Evolutionary conservation across 2,888 invertebrate species (phyloP).

Genomic region (Pseudococcus viburni): DNA sequence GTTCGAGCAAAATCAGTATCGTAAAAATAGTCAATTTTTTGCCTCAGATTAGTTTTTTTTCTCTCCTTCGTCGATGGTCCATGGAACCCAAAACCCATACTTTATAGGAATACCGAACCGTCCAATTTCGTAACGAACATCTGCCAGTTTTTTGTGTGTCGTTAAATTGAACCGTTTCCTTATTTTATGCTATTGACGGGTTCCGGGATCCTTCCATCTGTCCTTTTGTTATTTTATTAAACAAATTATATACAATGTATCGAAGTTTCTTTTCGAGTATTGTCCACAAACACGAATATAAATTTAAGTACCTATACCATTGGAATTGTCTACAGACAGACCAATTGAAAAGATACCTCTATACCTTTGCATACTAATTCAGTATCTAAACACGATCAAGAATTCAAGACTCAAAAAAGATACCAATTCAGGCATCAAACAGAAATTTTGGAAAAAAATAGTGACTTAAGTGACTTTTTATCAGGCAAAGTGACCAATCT

Average conservation of each 20-base stretch:
- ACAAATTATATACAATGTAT: constrained; percentile 42
- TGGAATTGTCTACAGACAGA: too few species aligned
- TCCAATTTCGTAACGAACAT: constrained; percentile 32
- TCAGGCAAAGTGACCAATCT: too few species aligned
- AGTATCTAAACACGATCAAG: not conserved
- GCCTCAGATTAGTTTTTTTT: not conserved
- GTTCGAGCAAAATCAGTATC: not conserved
- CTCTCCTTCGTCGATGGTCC: not conserved
- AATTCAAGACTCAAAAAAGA: too few species aligned
- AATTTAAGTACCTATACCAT: not conserved
- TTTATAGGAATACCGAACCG: not conserved
- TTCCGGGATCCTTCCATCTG: constrained; percentile 44
- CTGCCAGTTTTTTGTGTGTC: not conserved
- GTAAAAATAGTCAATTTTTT: not conserved
- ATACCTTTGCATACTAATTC: not conserved
- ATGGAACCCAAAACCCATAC: not conserved
- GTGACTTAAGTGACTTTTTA: too few species aligned
- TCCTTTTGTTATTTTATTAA: constrained; percentile 52
- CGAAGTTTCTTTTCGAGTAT: constrained; percentile 43
- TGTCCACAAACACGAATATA: not conserved
- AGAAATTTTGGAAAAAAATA: too few species aligned
- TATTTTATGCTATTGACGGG: constrained; percentile 39
- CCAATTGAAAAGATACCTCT: not conserved
- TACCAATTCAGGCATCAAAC: too few species aligned
- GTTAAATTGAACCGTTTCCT: constrained; percentile 35